Conservation (phyloP, 1,140 invertebrate genomes). For the Heliconius hermathena region DNA sequence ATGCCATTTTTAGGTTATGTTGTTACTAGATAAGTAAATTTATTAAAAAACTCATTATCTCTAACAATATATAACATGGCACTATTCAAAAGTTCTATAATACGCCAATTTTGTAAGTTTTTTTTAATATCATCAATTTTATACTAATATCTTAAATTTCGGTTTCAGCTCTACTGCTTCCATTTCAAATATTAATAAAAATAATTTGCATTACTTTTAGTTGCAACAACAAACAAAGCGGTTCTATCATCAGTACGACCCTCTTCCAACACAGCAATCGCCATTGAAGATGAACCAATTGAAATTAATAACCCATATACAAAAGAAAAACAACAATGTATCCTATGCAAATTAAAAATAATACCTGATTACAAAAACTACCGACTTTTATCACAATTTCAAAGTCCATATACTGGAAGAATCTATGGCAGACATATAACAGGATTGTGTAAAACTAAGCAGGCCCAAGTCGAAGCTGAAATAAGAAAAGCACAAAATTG, state of each 20-base stretch:
- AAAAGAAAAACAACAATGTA: slow-evolving; percentile 88
- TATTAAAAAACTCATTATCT: too few species aligned
- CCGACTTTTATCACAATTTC: slow-evolving; percentile 95
- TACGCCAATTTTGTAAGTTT: slow-evolving; percentile 28
- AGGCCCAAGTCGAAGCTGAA: slow-evolving; percentile 86
- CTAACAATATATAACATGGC: slow-evolving; percentile 30
- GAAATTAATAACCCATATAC: slow-evolving; percentile 92
- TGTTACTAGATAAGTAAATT: neutral
- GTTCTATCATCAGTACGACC: slow-evolving; percentile 44
- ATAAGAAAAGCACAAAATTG: slow-evolving; percentile 87
- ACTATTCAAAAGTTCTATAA: slow-evolving; percentile 25
- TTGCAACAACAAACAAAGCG: slow-evolving; percentile 45
- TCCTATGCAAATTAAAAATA: slow-evolving; percentile 94
- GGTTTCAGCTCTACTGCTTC: neutral
- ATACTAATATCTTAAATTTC: neutral
- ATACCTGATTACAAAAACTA: slow-evolving; percentile 96
- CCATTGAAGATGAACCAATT: slow-evolving; percentile 81
- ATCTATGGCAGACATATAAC: slow-evolving; percentile 96
- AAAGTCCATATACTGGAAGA: slow-evolving; percentile 95
- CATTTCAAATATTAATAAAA: neutral
- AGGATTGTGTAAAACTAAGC: slow-evolving; percentile 90
- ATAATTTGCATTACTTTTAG: slow-evolving; percentile 46
- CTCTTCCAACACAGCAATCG: slow-evolving; percentile 40
- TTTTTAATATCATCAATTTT: neutral
- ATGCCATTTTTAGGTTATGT: slow-evolving; percentile 24